Evolutionary conservation across 1,140 invertebrate genomes (phyloP).

Genomic region (Bombus confusus): DNA sequence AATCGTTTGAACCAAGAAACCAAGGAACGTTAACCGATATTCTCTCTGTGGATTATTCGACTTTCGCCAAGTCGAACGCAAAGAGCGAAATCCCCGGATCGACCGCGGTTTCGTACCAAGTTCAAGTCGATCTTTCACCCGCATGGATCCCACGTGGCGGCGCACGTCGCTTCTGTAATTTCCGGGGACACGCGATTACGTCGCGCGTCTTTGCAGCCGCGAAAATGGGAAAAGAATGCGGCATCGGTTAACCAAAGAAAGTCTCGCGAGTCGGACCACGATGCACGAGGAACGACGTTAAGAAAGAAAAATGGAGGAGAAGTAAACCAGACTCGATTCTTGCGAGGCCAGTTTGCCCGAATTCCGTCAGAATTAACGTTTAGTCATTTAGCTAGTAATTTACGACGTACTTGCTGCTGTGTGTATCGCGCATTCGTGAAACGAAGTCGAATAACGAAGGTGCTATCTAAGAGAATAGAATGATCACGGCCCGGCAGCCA

Average conservation of each 20-base stretch:
- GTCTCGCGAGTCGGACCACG: slow-evolving; percentile 18
- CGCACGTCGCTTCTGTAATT: neutral
- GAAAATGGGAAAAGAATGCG: neutral
- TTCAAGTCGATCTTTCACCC: slow-evolving; percentile 26
- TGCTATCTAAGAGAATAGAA: slow-evolving; percentile 74
- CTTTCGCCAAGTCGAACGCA: neutral
- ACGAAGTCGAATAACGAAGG: slow-evolving; percentile 75
- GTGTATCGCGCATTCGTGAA: slow-evolving; percentile 55
- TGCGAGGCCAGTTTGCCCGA: slow-evolving; percentile 46
- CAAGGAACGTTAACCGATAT: too few species aligned
- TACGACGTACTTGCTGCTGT: slow-evolving; percentile 63
- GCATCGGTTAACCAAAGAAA: slow-evolving; percentile 12
- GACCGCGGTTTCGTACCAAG: slow-evolving; percentile 37
- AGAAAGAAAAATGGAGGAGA: neutral
- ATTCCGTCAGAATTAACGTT: slow-evolving; percentile 41
- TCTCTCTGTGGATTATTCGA: neutral
- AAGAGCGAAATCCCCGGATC: slow-evolving; percentile 3
- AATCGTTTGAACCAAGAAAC: neutral
- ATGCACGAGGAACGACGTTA: neutral
- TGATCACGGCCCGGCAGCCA: slow-evolving; percentile 66
- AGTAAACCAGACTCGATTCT: neutral
- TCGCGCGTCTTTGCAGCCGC: neutral
- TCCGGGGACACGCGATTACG: slow-evolving; percentile 9
- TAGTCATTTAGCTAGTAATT: slow-evolving; percentile 60
- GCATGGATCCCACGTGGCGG: slow-evolving; percentile 5